Evolutionary conservation across 1,140 invertebrate genomes (phyloP), one percentile per base, ranked within the genome.

Genomic region (Armadillidium nasatum): DNA sequence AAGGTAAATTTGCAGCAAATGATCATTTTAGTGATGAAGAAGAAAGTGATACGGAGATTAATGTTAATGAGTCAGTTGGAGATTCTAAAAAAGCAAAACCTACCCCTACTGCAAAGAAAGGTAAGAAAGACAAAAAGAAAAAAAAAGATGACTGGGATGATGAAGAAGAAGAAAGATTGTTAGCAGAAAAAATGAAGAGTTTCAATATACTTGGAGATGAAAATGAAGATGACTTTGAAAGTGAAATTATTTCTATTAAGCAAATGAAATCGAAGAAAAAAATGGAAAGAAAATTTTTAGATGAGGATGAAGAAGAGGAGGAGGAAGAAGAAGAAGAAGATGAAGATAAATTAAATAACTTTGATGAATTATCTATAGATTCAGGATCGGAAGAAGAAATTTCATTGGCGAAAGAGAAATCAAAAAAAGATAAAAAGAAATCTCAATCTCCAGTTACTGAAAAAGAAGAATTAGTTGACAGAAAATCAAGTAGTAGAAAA

Each of bases 141-240:
- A 80, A 69, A 76, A 82, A 79, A 45, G 74, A 67, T 74, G 44
- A 45, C 46, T 45, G 22, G 1, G 76, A 79, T 50, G 71, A 75
- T 22, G 69, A 78, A n/a, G 81, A 79, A 9, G 82, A 82, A 13
- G 81, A 82, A 10, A 80, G 83, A 19, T 54, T 60, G 13, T 70
- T 76, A 66, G 69, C 46, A 4, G 81, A 81, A 13, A 79, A 79
- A 71, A 77, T 79, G 44, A 60, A 23, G 7, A 75, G 71, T 4
- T 33, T 76, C 71, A 60, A 78, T 60, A 44, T 81, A 10, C 19
- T 44, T 23, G 72, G 79, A 75, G 43, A 71, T 44, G 71, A 73
- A 77, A 69, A 73, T 74, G 21, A 73, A 43, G 13, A 22, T 22
- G 22, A 10, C 21, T n/a, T 19, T 22, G 13, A 44, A 66, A 0